Evolutionary conservation across 1,140 invertebrate genomes (phyloP), one percentile per base, ranked within the genome.

Genomic region (Palaemon carinicauda): DNA sequence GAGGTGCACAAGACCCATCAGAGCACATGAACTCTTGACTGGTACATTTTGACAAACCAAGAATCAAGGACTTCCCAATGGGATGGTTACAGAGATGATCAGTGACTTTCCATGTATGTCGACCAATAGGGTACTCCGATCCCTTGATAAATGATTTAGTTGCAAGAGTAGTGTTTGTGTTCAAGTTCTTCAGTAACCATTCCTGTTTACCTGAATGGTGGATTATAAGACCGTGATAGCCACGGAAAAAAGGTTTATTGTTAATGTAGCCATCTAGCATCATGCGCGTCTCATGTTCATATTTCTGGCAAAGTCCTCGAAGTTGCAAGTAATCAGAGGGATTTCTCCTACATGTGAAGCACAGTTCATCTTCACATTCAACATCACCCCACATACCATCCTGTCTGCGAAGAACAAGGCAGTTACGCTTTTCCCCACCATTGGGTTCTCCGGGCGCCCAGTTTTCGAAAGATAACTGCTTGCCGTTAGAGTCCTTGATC

Each of bases 21-120:
- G 83, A 31, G 53, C 83, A 86, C 77, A 81, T 86, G 74, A 81
- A 80, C n/a, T 86, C 33, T 19, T 83, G 51, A 24, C 14, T 83
- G 31, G 81, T 83, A 71, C 81, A 83, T 3, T 50, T 75, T 3
- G 81, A 83, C 24, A 83, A 71, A 33, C 81, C 81, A 15, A 83
- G 29, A 12, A 53, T 33, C n/a, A 83, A 24, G 50, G 27, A 10
- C 3, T 31, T 21, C 0, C 51, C 81, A 12, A 19, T 29, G 17
- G 41, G 1, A 71, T 74, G 3, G 21, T 33, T 24, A 21, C 81
- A 83, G 71, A 83, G 71, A 29, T 12, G 3, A 21, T 21, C 56
- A n/a, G 24, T 9, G 5, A 83, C 71, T 21, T 10, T 15, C 81
- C 81, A 83, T 24, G 10, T 19, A 9, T 31, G 69, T 1, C 81